Base-by-base conservation (phyloP, 2,888 invertebrate genomes). In the Quadriops clusia region DNA sequence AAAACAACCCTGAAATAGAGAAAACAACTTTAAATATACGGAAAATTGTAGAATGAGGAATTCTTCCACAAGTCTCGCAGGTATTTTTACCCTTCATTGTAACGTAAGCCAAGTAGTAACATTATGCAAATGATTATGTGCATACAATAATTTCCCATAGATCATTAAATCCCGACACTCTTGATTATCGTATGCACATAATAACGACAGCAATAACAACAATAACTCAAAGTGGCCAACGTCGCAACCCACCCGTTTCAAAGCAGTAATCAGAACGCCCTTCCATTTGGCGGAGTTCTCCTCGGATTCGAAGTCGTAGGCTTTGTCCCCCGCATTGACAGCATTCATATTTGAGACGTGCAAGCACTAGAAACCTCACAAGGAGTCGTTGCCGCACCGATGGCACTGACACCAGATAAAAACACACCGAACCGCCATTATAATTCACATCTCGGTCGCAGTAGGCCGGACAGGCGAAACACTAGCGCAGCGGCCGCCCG, bases 281-380 rank as follows among this genome's bases (percentile, higher is more conserved):
- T 80, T 83, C 93, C 93, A 94, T 73, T 90, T 90, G 47, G 75
- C 73, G 49, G 76, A 75, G 66, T 89, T 90, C 62, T 89, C 89
- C 56, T 79, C 80, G 60, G 83, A 83, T 58, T 77, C 76, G 65
- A 89, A 90, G 70, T 90, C 86, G 68, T 83, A 85, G 52, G 62
- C 58, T 45, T 59, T 61, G 54, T 67, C 68, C 50, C 61, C 60
- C 46, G 61, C 60, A 46, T 54, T 54, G 44, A 63, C 58, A 47
- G 65, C 61, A 57, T 62, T 64, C 58, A 58, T 58, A 49, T 51
- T 57, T 43, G 15, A n/a, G 28, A 36, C 18, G 10, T 8, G 9
- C 15, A 13, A 27, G 27, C 26, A 23, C 27, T 15, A n/a, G 17
- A 25, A 15, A 33, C 14, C 24, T 28, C 18, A 18, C 27, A 27